Conservation (phyloP, 2,888 invertebrate genomes). For the Metalampra italica region DNA sequence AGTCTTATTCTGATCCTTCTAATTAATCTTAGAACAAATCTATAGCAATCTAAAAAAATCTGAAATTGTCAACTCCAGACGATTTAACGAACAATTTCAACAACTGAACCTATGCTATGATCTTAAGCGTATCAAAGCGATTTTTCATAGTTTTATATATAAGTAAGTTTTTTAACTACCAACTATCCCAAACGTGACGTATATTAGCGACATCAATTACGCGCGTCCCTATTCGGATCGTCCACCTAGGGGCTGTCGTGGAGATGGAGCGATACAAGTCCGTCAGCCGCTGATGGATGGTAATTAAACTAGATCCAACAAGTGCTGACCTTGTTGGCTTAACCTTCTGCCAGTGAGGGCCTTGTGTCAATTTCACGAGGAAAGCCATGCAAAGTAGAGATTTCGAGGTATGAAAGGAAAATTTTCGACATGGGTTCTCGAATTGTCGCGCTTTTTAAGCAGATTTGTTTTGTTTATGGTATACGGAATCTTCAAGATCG, state of each 20-base stretch:
- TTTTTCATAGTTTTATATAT: no score
- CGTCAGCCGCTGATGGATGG: constrained; percentile 18
- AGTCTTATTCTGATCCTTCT: no score
- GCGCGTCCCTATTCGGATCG: constrained; percentile 13
- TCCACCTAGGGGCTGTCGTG: constrained; percentile 7
- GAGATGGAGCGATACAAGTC: constrained; percentile 14
- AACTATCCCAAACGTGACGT: constrained; percentile 25
- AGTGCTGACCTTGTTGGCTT: constrained; percentile 10
- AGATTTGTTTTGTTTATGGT: no score
- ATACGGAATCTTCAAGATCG: not conserved
- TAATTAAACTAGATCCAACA: constrained; percentile 18
- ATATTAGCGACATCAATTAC: constrained; percentile 39
- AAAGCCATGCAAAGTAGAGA: not conserved
- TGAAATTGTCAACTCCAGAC: no score
- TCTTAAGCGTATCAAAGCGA: no score
- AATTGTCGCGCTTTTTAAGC: no score
- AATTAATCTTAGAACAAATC: no score
- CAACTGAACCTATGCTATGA: no score
- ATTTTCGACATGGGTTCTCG: no score
- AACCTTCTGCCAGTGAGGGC: not conserved
- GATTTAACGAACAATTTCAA: no score
- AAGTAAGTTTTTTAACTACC: not conserved
- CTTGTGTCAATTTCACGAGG: not conserved
- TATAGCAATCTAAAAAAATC: no score
- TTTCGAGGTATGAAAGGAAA: not conserved